phyloP scores from a whole-genome alignment of 2,113 vertebrate species.

The Megalops atlanticus region DNA sequence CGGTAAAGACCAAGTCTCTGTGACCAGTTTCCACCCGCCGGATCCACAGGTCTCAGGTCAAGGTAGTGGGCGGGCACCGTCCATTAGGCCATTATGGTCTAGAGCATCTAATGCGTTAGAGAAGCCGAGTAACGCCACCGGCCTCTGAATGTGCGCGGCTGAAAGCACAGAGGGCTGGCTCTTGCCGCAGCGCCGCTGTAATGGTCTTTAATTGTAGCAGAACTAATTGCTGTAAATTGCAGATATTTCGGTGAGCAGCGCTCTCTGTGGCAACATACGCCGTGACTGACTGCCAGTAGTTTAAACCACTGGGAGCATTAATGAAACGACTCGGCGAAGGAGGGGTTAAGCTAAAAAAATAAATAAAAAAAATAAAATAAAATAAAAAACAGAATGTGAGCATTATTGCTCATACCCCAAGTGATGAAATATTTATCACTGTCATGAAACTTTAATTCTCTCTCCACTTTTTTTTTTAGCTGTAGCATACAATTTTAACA shows the following conservation, averaged over 20 bases:
- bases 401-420: conserved; percentile 42
- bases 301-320: background rate
- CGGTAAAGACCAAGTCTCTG: background rate
- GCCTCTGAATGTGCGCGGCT: conserved; percentile 1
- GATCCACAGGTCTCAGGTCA: background rate
- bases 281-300: background rate
- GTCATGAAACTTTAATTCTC: conserved; percentile 76
- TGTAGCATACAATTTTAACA: conserved; percentile 56
- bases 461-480: conserved; percentile 51
- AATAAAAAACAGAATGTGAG: background rate
- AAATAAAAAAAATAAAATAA: background rate
- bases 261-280: conserved; percentile 21
- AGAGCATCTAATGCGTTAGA: background rate
- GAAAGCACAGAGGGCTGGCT: conserved; percentile 16
- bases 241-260: conserved; percentile 16
- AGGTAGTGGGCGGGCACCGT: too few relatives aligned
- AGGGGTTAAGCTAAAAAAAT: conserved; percentile 23
- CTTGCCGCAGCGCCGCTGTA: conserved; percentile 7
- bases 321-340: conserved; percentile 16
- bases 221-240: conserved; percentile 37
- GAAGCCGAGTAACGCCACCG: background rate
- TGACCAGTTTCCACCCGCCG: background rate
- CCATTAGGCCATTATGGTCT: background rate
- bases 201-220: conserved; percentile 31
- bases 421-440: conserved; percentile 78